phyloP scores from a whole-genome alignment of 1,140 invertebrate species.

The Tetramorium parvispinum region DNA sequence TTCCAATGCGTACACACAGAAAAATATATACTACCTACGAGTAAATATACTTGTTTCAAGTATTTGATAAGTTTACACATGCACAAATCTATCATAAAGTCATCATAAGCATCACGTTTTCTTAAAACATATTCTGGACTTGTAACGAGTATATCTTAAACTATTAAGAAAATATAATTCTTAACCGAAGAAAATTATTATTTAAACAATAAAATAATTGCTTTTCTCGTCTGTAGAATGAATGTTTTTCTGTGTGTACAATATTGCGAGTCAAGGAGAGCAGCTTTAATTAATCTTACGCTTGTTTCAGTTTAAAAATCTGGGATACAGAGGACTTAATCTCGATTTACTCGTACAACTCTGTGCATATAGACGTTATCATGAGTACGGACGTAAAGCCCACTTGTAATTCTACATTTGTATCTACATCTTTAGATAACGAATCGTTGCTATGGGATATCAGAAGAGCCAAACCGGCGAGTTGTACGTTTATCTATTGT shows the following conservation, averaged over 20 bases:
- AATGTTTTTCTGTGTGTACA: neutral
- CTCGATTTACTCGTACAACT: slow-evolving; percentile 72
- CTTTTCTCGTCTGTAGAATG: too few species aligned
- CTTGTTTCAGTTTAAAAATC: slow-evolving; percentile 81
- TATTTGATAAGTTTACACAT: too few species aligned
- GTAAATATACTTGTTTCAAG: too few species aligned
- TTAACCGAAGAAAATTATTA: too few species aligned
- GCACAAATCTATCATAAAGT: too few species aligned
- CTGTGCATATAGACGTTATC: slow-evolving; percentile 78
- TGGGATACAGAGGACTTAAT: slow-evolving; percentile 79
- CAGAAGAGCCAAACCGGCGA: slow-evolving; percentile 77
- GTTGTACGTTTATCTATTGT: slow-evolving; percentile 66
- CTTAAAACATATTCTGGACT: too few species aligned
- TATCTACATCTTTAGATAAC: slow-evolving; percentile 78
- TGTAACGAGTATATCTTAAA: too few species aligned
- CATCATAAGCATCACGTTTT: too few species aligned
- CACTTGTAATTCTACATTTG: slow-evolving; percentile 75
- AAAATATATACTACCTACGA: too few species aligned
- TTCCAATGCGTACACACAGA: too few species aligned
- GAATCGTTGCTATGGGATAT: slow-evolving; percentile 81
- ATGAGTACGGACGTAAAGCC: slow-evolving; percentile 77
- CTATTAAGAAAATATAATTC: too few species aligned
- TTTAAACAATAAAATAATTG: too few species aligned
- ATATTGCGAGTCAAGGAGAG: neutral
- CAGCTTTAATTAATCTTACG: slow-evolving; percentile 36